These are phyloP conservation scores for Halcyon smyrnensis DNA, from an alignment of 2,797 vertebrate genomes.

Conservation along the genomic window DNA sequence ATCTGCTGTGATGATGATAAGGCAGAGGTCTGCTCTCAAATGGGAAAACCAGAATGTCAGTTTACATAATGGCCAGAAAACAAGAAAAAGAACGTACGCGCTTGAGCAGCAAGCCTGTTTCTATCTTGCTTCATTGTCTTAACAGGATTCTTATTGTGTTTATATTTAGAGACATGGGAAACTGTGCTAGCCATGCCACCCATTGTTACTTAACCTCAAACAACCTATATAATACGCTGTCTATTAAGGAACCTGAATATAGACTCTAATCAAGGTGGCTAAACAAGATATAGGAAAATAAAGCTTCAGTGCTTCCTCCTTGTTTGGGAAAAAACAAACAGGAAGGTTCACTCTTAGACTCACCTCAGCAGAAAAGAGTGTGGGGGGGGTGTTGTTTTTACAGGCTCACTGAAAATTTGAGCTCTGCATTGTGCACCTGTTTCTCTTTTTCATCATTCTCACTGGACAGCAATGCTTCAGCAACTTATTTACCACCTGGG, in stretches of 20 bases:
- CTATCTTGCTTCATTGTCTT: conserved; percentile 58
- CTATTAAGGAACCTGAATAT: conserved; percentile 37
- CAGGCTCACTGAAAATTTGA: neutral
- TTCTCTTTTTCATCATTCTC: neutral
- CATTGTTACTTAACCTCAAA: conserved; percentile 64
- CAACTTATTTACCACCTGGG: neutral
- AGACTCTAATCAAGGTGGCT: conserved; percentile 40
- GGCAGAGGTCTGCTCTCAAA: conserved; percentile 28
- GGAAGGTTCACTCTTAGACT: conserved; percentile 15
- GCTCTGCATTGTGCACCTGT: conserved; percentile 32
- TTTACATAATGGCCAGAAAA: conserved; percentile 68
- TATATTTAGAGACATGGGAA: conserved; percentile 71
- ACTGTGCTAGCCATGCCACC: conserved; percentile 31
- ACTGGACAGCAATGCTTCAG: neutral
- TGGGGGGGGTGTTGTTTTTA: neutral
- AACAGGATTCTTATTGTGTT: conserved; percentile 67
- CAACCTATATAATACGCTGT: conserved; percentile 39
- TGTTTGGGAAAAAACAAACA: conserved; percentile 53
- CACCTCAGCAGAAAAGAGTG: conserved; percentile 7
- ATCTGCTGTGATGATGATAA: conserved; percentile 63
- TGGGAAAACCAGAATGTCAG: conserved; percentile 66
- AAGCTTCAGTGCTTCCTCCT: conserved; percentile 46
- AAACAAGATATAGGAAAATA: conserved; percentile 57
- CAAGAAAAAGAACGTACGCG: conserved; percentile 26
- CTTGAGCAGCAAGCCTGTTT: neutral